These are phyloP conservation scores for Ancistrus triradiatus DNA, from an alignment of 2,113 vertebrate genomes.

Conservation along the genomic window DNA sequence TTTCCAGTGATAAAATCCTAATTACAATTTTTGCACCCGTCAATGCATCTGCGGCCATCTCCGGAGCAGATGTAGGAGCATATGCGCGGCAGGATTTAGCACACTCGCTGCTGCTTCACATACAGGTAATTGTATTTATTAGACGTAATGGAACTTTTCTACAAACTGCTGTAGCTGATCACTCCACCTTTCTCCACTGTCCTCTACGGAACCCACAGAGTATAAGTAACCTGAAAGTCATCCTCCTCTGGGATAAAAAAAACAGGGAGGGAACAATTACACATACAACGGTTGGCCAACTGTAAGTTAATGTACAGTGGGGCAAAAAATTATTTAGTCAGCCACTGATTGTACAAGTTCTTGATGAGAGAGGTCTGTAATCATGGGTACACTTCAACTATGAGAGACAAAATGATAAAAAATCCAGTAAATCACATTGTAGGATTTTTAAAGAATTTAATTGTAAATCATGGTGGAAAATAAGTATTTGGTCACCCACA, in stretches of 20 bases:
- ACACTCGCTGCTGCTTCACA: constrained; percentile 2
- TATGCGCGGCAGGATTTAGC: constrained; percentile 1
- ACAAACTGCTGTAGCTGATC: not conserved
- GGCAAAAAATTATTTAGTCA: too few relatives aligned
- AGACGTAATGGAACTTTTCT: not conserved
- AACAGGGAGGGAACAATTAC: too few relatives aligned
- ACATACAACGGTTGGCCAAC: too few relatives aligned
- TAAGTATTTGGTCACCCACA: too few relatives aligned
- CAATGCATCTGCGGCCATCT: not conserved
- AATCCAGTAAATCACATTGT: too few relatives aligned
- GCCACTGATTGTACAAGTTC: too few relatives aligned
- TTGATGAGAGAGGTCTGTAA: too few relatives aligned
- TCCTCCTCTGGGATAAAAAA: constrained; percentile 3
- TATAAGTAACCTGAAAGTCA: constrained; percentile 10
- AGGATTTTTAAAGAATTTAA: too few relatives aligned
- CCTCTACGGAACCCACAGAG: not conserved
- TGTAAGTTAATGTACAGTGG: too few relatives aligned
- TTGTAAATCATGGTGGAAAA: too few relatives aligned
- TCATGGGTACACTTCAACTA: too few relatives aligned
- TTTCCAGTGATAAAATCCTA: not conserved
- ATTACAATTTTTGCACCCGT: not conserved
- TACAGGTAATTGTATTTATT: not conserved
- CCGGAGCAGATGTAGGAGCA: constrained; percentile 11
- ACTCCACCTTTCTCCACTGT: not conserved
- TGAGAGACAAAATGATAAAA: too few relatives aligned